phyloP scores from a whole-genome alignment of 1,140 invertebrate species.

The Drosophila lacertosa region DNA sequence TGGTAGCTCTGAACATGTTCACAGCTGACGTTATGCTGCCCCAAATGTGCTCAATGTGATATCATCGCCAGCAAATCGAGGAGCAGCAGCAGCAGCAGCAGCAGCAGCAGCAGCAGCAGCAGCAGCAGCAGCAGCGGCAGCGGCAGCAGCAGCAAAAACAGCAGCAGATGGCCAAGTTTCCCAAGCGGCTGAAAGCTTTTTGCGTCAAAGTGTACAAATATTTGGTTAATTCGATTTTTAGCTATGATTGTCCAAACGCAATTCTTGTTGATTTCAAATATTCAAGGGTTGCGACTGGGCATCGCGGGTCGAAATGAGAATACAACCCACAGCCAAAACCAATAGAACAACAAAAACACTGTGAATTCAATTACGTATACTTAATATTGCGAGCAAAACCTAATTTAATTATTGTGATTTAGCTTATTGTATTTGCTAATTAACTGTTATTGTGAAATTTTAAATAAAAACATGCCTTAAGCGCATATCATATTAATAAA shows the following conservation, averaged over 20 bases:
- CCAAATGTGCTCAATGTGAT: constrained; percentile 20
- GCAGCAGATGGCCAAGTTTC: constrained; percentile 17
- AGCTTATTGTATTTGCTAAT: constrained; percentile 10
- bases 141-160: neutral
- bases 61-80: constrained; percentile 9
- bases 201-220: constrained; percentile 41
- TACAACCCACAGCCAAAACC: constrained; percentile 50
- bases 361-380: neutral
- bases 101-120: constrained; percentile 17
- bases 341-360: neutral
- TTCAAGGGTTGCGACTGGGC: constrained; percentile 84
- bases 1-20: constrained; percentile 50
- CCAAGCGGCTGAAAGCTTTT: constrained; percentile 49
- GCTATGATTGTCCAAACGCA: constrained; percentile 85
- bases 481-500: neutral
- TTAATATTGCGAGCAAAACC: constrained; percentile 2
- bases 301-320: constrained; percentile 84
- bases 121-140: constrained; percentile 13
- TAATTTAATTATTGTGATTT: constrained; percentile 14
- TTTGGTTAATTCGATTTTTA: constrained; percentile 84
- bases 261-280: constrained; percentile 83
- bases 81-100: constrained; percentile 14
- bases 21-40: constrained; percentile 55
- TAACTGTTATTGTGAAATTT: constrained; percentile 18
- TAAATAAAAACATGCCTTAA: neutral